phyloP scores from a whole-genome alignment of 2,888 invertebrate species.

The Dicyrtoma fusca region DNA sequence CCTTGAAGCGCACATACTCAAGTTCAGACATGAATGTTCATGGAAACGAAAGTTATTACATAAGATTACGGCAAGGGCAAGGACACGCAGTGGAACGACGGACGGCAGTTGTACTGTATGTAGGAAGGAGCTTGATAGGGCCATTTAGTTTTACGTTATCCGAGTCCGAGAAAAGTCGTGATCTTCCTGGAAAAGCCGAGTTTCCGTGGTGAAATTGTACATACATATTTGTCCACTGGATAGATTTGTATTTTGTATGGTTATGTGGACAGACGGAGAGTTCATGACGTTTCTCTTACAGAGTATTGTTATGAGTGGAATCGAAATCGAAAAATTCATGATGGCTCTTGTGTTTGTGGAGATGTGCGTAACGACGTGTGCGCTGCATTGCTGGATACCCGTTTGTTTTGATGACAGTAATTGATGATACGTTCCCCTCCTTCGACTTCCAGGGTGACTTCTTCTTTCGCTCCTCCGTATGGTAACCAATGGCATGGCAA shows the following conservation, averaged over 20 bases:
- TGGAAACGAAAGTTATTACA: no score
- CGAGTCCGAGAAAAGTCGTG: no score
- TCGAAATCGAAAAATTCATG: constrained; percentile 49
- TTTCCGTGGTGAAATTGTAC: no score
- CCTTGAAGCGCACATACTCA: no score
- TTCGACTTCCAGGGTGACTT: constrained; percentile 30
- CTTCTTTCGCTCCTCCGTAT: constrained; percentile 17
- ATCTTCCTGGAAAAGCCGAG: no score
- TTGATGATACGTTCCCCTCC: constrained; percentile 44
- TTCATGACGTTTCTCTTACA: no score
- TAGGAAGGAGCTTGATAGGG: no score
- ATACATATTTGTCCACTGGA: neutral
- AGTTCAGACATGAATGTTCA: no score
- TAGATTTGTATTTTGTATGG: neutral
- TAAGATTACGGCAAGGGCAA: no score
- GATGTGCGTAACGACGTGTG: constrained; percentile 45
- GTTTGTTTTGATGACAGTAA: constrained; percentile 51
- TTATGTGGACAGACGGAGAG: neutral
- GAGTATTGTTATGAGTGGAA: constrained; percentile 11
- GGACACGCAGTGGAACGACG: no score
- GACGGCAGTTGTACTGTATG: no score
- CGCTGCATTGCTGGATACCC: constrained; percentile 33
- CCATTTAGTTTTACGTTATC: no score
- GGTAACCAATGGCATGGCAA: neutral
- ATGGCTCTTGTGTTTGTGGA: constrained; percentile 42